Base-by-base conservation (phyloP, 1,140 invertebrate genomes). In the Bombus superbus region DNA sequence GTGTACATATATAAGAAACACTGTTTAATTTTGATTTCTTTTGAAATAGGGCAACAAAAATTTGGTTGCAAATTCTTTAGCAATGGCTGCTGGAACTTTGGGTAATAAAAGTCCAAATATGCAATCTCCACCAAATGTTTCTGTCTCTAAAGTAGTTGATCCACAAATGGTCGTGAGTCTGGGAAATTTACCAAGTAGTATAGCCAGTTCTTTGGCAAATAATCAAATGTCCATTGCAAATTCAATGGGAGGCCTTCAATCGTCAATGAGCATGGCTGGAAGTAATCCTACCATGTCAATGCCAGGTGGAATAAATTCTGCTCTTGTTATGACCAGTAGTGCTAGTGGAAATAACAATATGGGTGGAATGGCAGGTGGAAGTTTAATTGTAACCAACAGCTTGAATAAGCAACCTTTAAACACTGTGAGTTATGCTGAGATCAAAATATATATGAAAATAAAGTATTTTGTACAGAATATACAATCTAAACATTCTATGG, bases 41-140 rank as follows among this genome's bases (percentile, higher is more conserved):
- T 89, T 89, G 85, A 92, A 94, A 82, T 95, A 98, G 97, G 96
- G 97, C 85, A 97, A 97, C 92, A 97, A 98, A 94, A 95, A 95
- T 93, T 96, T 98, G 95, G 97, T 97, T 76, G 95, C 96, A 86
- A 97, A 97, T 92, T 95, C 96, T 86, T 95, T 97, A 89, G 96
- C 96, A 38, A 96, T 97, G 96, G 96, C 96, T 73, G 96, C 96
- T 92, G 97, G 96, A 92, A 96, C 96, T 89, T 95, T 98, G 92
- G 97, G 97, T 86, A 98, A 96, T 94, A 98, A 98, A 92, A 98
- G 97, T 94, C 97, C 97, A 72, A 98, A 97, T 91, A 95, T 98
- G 93, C 97, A 98, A 94, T 98, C 97, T 69, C 97, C 97, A 73
- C 97, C 97, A 22, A 98, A 98, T 92, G 97, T 97, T 81, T 96